phyloP scores from a whole-genome alignment of 2,113 vertebrate species.

The Eurypyga helias region DNA sequence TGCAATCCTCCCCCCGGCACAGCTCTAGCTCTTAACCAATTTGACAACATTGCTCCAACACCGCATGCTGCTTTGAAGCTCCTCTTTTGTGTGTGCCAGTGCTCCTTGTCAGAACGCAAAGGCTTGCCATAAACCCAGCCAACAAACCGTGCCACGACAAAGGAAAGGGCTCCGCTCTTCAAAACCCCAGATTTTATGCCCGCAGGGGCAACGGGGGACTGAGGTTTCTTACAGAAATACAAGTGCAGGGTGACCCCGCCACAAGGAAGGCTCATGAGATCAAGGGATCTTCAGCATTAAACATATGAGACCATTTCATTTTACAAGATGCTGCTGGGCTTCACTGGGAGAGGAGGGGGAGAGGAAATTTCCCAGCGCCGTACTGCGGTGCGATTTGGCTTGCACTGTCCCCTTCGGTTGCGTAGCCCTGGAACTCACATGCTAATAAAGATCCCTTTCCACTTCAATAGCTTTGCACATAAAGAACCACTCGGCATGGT shows the following conservation, averaged over 20 bases:
- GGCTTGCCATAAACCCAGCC: neutral
- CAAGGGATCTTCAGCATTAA: neutral
- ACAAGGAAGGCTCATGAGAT: neutral
- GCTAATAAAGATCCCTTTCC: constrained; percentile 41
- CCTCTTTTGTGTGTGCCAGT: neutral
- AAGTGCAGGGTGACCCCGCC: neutral
- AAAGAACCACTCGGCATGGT: neutral
- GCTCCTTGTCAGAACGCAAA: neutral
- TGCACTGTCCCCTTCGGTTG: neutral
- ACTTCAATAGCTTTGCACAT: constrained; percentile 34
- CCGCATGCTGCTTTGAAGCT: neutral
- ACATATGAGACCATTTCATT: neutral
- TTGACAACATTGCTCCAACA: neutral
- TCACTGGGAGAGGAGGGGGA: neutral
- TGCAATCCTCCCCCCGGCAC: neutral
- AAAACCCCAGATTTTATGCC: neutral
- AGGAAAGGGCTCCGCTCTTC: neutral
- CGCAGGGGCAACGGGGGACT: neutral
- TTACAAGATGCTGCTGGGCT: constrained; percentile 1
- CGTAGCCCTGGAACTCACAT: neutral
- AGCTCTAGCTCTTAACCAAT: neutral
- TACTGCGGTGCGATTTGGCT: neutral
- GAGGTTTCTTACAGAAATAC: neutral
- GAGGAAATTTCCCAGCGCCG: neutral
- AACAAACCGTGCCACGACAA: neutral